Evolutionary conservation across 2,888 invertebrate genomes (phyloP).

Genomic region (Orchestes rusci): DNA sequence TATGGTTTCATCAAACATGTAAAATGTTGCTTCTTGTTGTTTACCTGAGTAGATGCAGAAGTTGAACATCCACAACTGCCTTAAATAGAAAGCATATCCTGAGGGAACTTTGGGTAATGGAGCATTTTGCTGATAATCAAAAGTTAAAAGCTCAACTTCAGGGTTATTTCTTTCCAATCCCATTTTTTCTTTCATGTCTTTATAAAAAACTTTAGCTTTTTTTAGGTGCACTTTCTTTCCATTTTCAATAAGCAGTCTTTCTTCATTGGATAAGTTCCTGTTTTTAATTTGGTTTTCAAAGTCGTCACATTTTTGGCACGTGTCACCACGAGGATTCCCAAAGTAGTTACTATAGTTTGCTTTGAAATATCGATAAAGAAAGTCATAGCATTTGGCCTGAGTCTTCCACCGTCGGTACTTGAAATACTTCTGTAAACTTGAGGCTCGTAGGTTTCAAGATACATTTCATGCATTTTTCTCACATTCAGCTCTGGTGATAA

Average conservation of each 20-base stretch:
- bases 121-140: conserved; percentile 2
- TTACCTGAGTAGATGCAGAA: not conserved
- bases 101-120: not conserved
- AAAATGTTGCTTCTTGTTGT: too few species aligned
- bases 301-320: conserved; percentile 4
- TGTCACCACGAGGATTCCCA: conserved; percentile 4
- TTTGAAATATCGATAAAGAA: conserved; percentile 1
- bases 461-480: conserved; percentile 4
- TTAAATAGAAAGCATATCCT: conserved; percentile 1
- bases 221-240: not conserved
- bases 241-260: too few species aligned
- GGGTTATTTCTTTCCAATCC: not conserved
- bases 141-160: conserved; percentile 2
- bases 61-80: not conserved
- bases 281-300: not conserved
- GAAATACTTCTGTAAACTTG: not conserved
- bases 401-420: not conserved
- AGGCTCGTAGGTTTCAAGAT: conserved; percentile 6
- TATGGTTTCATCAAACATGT: too few species aligned
- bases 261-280: too few species aligned
- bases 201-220: conserved; percentile 3
- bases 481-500: conserved; percentile 6
- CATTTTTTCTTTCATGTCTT: conserved; percentile 2
- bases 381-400: conserved; percentile 1
- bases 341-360: conserved; percentile 2